These are phyloP conservation scores for Pantherophis alleghaniensis DNA, from an alignment of 2,797 vertebrate genomes.

Conservation along the genomic window DNA sequence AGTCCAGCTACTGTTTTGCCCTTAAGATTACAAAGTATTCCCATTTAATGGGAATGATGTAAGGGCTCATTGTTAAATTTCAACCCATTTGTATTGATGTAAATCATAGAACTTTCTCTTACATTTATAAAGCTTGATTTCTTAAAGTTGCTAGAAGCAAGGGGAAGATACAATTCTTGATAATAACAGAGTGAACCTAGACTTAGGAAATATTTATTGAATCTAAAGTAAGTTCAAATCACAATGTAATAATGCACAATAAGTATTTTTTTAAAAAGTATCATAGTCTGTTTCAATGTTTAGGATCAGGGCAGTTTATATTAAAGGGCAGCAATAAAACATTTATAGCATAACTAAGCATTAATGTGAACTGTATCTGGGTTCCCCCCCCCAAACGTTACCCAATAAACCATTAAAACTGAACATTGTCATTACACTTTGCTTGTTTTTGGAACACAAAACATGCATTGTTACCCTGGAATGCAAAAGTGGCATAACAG, in stretches of 20 bases:
- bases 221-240: constrained; percentile 58
- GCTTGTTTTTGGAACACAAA: background rate
- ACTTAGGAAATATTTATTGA: constrained; percentile 1
- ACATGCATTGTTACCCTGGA: background rate
- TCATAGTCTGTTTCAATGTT: constrained; percentile 38
- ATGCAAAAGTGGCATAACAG: background rate
- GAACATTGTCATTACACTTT: background rate
- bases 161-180: background rate
- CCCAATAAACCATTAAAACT: background rate
- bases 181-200: constrained; percentile 35
- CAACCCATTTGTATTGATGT: background rate
- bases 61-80: background rate
- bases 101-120: background rate
- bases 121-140: background rate
- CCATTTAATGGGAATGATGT: background rate
- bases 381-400: background rate
- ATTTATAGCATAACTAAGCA: constrained; percentile 16
- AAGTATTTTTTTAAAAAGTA: constrained; percentile 35
- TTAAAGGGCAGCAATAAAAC: constrained; percentile 48
- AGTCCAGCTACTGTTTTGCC: background rate
- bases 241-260: constrained; percentile 30
- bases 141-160: background rate
- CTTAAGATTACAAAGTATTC: background rate
- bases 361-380: constrained; percentile 1
- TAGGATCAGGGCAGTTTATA: constrained; percentile 56